Base-by-base conservation (phyloP, 2,888 invertebrate genomes). In the Hipparchia semele region DNA sequence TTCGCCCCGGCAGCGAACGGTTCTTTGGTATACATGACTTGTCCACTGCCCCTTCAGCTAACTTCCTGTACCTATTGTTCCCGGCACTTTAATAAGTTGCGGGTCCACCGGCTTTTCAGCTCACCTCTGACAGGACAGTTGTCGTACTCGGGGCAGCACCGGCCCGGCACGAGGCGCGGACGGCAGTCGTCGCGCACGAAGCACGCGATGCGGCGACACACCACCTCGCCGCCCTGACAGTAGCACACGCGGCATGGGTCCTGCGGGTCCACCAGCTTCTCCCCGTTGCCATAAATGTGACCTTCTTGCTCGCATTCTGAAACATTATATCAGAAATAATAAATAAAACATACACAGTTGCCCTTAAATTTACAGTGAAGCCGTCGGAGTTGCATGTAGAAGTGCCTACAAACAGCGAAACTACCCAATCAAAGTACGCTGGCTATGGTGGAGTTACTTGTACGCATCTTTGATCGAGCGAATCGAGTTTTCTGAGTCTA, bases 81-180 rank as follows among this genome's bases (percentile, higher is more conserved):
- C 23, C 23, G 23, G 23, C 23, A 23, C 23, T 23, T 23, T 23
- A 23, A 23, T 23, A 23, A n/a, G n/a, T 6, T n/a, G n/a, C n/a
- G 13, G 23, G 58, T 58, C 7, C 2, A 58, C 23, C 13, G 10
- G 59, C 6, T 39, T 5, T 12, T 39, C 49, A 5, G n/a, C 23
- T 71, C 62, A 92, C 96, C 96, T 92, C 95, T 91, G 3, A 96
- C 95, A 58, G 97, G 97, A 85, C 97, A 97, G 90, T 97, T 96
- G 85, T 97, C 96, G 86, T 97, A 97, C 85, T 96, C 96, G 0
- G 97, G 97, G 83, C 97, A 97, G 89, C 97, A 97, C 82, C 96
- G 95, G 68, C 97, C 97, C 10, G 95, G 94, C 79, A 96, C 96
- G 78, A 95, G 95, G 76, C 96, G 95, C 56, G 96, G 96, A 81